These are phyloP conservation scores for Chrysodeixis includens DNA, from an alignment of 2,888 invertebrate genomes.

Conservation along the genomic window DNA sequence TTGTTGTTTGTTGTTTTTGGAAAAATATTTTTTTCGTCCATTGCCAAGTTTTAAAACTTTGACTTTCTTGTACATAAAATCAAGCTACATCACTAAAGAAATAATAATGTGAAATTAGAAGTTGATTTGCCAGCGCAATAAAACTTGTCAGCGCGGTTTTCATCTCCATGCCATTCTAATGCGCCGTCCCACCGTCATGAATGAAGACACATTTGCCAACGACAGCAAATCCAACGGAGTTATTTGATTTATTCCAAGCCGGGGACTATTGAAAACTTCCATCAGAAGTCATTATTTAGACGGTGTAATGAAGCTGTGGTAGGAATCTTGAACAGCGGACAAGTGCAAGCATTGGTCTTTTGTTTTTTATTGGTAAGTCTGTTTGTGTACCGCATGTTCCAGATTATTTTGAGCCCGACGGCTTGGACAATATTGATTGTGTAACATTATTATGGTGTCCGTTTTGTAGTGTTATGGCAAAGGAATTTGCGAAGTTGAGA, in stretches of 20 bases:
- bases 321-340: constrained; percentile 59
- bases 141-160: constrained; percentile 29
- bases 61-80: no score
- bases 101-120: not conserved
- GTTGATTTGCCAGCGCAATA: not conserved
- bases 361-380: constrained; percentile 59
- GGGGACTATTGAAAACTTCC: constrained; percentile 82
- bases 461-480: not conserved
- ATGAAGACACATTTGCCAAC: constrained; percentile 88
- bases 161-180: constrained; percentile 73
- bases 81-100: no score
- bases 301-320: constrained; percentile 72
- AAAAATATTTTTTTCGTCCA: not conserved
- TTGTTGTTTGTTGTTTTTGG: not conserved
- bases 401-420: constrained; percentile 38
- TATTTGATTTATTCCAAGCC: constrained; percentile 86
- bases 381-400: constrained; percentile 46
- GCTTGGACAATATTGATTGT: constrained; percentile 42
- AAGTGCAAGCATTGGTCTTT: constrained; percentile 60
- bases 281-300: constrained; percentile 77
- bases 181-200: constrained; percentile 77
- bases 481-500: not conserved
- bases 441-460: constrained; percentile 22
- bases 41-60: no score
- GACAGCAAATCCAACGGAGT: constrained; percentile 80